Conservation (phyloP, 1,140 invertebrate species). For the Brachionus angularis region DNA sequence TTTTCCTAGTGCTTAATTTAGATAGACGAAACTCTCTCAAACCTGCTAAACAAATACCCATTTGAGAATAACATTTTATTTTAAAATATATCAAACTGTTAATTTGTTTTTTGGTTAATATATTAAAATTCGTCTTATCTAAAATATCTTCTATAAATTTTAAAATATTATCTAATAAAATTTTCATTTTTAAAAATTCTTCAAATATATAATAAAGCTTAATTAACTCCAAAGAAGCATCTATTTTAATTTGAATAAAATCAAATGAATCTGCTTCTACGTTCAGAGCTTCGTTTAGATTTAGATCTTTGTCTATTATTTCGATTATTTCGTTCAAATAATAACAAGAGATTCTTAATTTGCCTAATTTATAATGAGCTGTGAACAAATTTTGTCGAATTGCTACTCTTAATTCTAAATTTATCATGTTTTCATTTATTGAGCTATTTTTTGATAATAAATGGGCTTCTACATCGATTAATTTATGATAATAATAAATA, state of each 20-base stretch:
- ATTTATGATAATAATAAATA: constrained; percentile 32
- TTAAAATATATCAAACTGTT: constrained; percentile 23
- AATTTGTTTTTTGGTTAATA: background rate
- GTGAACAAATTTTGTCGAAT: constrained; percentile 38
- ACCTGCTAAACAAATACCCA: constrained; percentile 13
- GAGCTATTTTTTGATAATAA: background rate
- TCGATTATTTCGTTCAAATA: constrained; percentile 35
- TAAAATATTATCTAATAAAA: constrained; percentile 13
- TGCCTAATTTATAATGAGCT: constrained; percentile 33
- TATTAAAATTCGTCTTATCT: background rate
- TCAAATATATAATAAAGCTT: constrained; percentile 24
- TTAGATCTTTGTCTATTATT: constrained; percentile 28
- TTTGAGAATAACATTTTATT: constrained; percentile 28
- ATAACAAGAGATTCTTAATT: constrained; percentile 16
- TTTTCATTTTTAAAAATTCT: constrained; percentile 16
- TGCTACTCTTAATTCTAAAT: constrained; percentile 19
- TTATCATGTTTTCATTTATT: background rate
- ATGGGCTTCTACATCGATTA: constrained; percentile 7
- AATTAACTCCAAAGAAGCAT: constrained; percentile 8
- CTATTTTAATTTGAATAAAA: constrained; percentile 40
- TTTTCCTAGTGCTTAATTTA: constrained; percentile 10
- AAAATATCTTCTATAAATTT: constrained; percentile 10
- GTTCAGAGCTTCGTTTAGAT: background rate
- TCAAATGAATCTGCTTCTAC: background rate
- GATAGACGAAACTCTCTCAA: constrained; percentile 20